A percentile compares a stretch with the other conserved stretches of the same genome.
Conservation (phyloP, 2,797 vertebrate genomes). For the Miichthys miiuy region DNA sequence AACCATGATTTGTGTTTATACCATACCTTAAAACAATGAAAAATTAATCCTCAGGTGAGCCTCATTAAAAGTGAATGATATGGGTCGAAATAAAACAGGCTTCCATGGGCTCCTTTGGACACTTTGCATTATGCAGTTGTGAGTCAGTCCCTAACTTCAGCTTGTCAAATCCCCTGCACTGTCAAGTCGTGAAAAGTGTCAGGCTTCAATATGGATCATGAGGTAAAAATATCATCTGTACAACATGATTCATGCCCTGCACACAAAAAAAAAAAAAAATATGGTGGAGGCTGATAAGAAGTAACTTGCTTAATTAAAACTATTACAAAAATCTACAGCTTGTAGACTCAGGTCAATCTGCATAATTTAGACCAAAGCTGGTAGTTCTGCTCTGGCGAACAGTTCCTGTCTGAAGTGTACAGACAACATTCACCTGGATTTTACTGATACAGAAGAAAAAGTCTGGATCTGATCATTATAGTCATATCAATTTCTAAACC, state of each 20-base stretch:
- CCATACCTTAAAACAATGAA: no score
- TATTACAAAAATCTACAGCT: no score
- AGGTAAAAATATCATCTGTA: slow-evolving; percentile 4
- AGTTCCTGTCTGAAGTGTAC: background rate
- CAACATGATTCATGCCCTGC: background rate
- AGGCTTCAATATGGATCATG: background rate
- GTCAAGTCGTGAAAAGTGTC: background rate
- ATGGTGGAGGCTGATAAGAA: background rate
- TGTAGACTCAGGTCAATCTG: background rate
- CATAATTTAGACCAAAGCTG: background rate
- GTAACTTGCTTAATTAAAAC: background rate
- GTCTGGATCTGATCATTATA: background rate
- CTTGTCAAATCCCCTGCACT: background rate
- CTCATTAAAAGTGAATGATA: background rate
- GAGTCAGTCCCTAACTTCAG: background rate
- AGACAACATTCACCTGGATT: background rate
- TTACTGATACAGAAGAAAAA: background rate
- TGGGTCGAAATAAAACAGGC: background rate
- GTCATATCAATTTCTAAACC: no score
- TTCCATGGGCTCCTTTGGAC: background rate
- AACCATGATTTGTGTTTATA: background rate
- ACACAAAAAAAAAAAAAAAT: background rate
- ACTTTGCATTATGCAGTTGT: background rate
- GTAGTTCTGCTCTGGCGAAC: no score
- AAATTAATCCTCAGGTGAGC: background rate